Evolutionary conservation across 2,888 invertebrate species (phyloP), one percentile per base, ranked within the genome.

Genomic region (Aspidiotus destructor): DNA sequence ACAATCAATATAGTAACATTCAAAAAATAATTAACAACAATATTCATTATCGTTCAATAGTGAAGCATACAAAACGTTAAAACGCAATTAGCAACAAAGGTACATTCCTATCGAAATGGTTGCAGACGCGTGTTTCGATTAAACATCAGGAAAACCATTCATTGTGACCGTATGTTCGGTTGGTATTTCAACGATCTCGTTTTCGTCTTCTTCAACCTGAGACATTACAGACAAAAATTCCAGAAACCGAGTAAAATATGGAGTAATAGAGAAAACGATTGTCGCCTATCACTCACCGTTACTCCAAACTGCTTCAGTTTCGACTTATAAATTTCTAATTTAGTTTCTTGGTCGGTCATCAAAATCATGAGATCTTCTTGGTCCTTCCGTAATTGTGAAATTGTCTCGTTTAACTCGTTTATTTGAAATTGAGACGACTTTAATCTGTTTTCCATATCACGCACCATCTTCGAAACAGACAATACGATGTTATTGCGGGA

Each of bases 281-380:
- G 28, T 28, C 5, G 28, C 52, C 17, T 54, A 54, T 54, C 17
- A 54, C 55, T 54, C 10, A 81, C 80, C 44, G 80, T 77, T 70
- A 82, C 82, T 0, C 84, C 86, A 40, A 84, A 78, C 0, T 81
- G 78, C 13, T 79, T 72, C 40, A 86, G 75, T 61, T 81, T 81
- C 73, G 80, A 77, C 74, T 84, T 86, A 77, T 87, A 89, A 63
- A 83, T 80, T 60, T 79, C 80, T 52, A 92, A 78, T 77, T 88
- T 88, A 60, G 77, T 76, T 73, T 87, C 96, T 81, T 97, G 95
- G 77, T 97, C 93, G 0, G 92, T 87, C 53, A 98, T 80, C 70
- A 98, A 79, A 75, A 91, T 88, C 69, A 98, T 78, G 71, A 98
- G 79, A 78, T 97, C 95, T 73, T 98, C 97, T 77, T 97, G 96